Percentiles rank a stretch among this genome's conserved stretches.
Evolutionary conservation across 2,797 vertebrate species (phyloP).

Genomic region (Pampus argenteus): DNA sequence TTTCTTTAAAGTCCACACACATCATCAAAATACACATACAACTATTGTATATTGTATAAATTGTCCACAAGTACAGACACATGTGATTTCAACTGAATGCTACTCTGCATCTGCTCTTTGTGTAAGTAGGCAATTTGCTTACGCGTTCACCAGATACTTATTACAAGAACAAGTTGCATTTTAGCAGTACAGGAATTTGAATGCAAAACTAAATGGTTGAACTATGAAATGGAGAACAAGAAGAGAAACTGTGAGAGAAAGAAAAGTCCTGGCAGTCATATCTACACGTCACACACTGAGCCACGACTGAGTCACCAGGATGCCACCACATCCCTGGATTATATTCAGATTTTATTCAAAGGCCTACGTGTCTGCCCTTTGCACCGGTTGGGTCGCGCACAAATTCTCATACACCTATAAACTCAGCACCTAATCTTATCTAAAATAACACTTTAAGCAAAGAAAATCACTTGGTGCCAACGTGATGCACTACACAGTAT

Average conservation of each 20-base stretch:
- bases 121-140: too few species aligned
- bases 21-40: neutral
- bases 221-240: neutral
- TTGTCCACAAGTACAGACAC: neutral
- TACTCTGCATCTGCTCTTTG: too few species aligned
- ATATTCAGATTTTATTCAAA: slow-evolving; percentile 1
- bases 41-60: too few species aligned
- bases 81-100: too few species aligned
- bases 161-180: too few species aligned
- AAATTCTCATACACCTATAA: neutral
- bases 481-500: neutral
- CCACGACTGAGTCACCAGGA: neutral
- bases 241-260: neutral
- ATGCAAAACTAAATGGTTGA: neutral
- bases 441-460: neutral
- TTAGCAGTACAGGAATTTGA: neutral
- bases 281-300: neutral
- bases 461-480: neutral
- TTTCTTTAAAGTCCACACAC: neutral
- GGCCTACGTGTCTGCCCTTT: neutral
- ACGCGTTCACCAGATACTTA: too few species aligned
- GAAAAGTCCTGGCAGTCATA: neutral
- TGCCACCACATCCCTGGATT: neutral
- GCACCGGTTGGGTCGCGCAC: neutral
- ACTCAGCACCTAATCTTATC: neutral